phyloP scores from a whole-genome alignment of 2,113 vertebrate species.

The Chrysochloris asiatica region DNA sequence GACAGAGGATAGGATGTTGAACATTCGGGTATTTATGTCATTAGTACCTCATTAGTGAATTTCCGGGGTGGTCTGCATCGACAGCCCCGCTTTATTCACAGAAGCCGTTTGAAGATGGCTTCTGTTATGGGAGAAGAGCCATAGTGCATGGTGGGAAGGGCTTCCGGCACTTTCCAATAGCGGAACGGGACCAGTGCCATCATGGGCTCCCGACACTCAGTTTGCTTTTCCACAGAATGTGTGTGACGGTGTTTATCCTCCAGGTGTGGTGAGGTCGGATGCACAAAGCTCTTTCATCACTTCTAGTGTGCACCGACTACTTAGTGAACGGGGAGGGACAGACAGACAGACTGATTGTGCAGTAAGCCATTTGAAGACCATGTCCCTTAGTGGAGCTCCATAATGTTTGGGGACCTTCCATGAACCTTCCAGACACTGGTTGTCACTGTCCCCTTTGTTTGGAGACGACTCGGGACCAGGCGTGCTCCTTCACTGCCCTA shows the following conservation, averaged over 20 bases:
- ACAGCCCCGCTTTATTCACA: not conserved
- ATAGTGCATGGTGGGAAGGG: too few species aligned
- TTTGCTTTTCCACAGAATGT: not conserved
- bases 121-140: too few species aligned
- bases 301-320: fast-evolving
- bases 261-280: fast-evolving
- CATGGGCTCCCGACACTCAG: not conserved
- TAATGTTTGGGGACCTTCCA: not conserved
- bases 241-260: fast-evolving
- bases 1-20: slow-evolving; percentile 39
- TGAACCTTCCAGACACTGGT: not conserved
- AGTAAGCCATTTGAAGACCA: too few species aligned
- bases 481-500: too few species aligned
- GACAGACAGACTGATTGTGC: not conserved
- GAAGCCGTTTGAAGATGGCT: not conserved
- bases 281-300: not conserved
- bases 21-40: slow-evolving; percentile 28
- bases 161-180: too few species aligned
- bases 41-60: slow-evolving; percentile 37
- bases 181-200: too few species aligned
- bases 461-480: too few species aligned
- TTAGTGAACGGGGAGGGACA: not conserved
- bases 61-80: not conserved
- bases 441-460: not conserved
- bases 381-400: not conserved